Percentiles rank a stretch among this genome's conserved stretches.
These are phyloP conservation scores for Synanthedon formicaeformis DNA, from an alignment of 2,888 invertebrate genomes.

Conservation along the genomic window DNA sequence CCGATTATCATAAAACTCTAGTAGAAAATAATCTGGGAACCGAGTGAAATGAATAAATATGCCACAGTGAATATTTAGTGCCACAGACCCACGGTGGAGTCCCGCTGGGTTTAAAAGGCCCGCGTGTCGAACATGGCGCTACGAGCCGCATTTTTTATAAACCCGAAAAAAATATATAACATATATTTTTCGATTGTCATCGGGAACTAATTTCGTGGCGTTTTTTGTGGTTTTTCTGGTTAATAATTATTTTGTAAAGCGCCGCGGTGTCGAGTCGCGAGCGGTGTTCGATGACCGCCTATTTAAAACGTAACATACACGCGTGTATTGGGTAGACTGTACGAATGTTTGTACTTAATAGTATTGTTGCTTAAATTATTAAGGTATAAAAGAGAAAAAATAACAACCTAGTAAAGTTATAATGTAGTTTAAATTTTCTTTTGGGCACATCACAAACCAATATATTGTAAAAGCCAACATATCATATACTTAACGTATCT, in stretches of 20 bases:
- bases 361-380: too few species aligned
- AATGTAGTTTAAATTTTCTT: too few species aligned
- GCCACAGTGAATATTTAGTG: conserved; percentile 58
- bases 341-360: too few species aligned
- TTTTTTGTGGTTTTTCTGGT: conserved; percentile 61
- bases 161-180: conserved; percentile 42
- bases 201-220: conserved; percentile 66
- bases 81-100: conserved; percentile 27
- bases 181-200: conserved; percentile 69
- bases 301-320: too few species aligned
- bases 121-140: conserved; percentile 58
- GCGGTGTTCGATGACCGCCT: not conserved
- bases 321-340: too few species aligned
- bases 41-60: conserved; percentile 52
- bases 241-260: conserved; percentile 56
- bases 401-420: too few species aligned
- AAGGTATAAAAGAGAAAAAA: too few species aligned
- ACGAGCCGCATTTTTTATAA: conserved; percentile 33
- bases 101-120: conserved; percentile 55
- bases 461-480: too few species aligned
- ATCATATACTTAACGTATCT: too few species aligned
- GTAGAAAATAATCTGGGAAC: conserved; percentile 58
- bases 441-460: too few species aligned
- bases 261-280: conserved; percentile 20
- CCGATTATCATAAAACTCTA: conserved; percentile 62